Base-by-base conservation (phyloP, 1,140 invertebrate species). In the Holotrichia oblita region DNA sequence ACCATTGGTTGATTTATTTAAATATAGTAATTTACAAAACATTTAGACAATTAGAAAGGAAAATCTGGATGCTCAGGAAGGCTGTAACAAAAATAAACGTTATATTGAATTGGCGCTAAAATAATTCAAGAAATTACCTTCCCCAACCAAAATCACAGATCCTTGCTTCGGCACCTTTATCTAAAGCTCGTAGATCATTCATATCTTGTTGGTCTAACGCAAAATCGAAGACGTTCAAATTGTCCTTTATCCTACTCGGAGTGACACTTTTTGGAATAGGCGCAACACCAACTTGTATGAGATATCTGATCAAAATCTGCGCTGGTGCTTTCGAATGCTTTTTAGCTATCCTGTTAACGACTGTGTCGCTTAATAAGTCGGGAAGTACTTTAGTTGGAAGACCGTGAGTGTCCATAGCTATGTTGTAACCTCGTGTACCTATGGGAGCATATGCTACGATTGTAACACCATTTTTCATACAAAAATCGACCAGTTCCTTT, bases 391-490 rank as follows among this genome's bases (percentile, higher is more conserved):
- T 44, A 44, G 2, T 9, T 1, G 42, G 2, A 7, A 1, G 9
- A 9, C 42, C 42, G 42, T 44, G 7, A 14, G 0, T 9, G 2
- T 44, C 0, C 42, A 44, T 44, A 14, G 42, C 42, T 44, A 7
- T 9, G 14, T 44, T 44, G 42, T 10, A 44, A 44, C 42, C 42
- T 44, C 42, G 8, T 9, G 61, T 22, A 22, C 61, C 96, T 1
- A 98, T 85, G 2, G 96, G 95, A 34, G 93, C 92, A 84, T 97
- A 98, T 0, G 93, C 95, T 0, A 93, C 94, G 17, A 97, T 85
- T 0, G 90, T 87, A 27, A 97, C 94, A n/a, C 91, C 89, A 80
- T 93, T 88, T 6, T 88, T 83, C 72, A 90, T 87, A 84, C 95
- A 97, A 80, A 92, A 95, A 79, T 93, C 88, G 10, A 93, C 88